Percentiles rank a stretch among this genome's conserved stretches.
Evolutionary conservation across 2,888 invertebrate species (phyloP).

Genomic region (Folsomia manolachei): DNA sequence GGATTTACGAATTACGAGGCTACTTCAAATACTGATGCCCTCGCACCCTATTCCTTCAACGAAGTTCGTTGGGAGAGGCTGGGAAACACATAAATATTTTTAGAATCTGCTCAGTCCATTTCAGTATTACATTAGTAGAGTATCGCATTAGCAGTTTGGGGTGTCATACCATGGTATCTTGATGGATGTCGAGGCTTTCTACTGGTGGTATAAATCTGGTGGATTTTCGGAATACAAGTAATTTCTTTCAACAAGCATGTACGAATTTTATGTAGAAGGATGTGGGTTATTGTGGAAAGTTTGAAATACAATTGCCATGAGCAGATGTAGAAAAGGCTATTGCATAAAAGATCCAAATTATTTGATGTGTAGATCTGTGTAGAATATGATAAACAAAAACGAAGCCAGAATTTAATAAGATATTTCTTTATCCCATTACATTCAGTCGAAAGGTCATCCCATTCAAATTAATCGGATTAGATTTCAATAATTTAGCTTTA

Average conservation of each 20-base stretch:
- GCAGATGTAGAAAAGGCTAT: no score
- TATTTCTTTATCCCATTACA: neutral
- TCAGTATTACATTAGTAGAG: neutral
- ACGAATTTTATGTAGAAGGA: neutral
- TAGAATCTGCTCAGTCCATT: neutral
- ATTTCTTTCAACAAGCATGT: neutral
- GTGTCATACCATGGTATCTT: neutral
- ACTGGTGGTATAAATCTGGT: neutral
- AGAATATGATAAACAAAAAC: no score
- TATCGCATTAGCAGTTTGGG: neutral
- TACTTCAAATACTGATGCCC: neutral
- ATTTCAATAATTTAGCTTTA: no score
- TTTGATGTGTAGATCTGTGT: no score
- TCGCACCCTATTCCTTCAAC: neutral
- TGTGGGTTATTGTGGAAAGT: no score
- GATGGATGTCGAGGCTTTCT: neutral
- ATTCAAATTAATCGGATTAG: neutral
- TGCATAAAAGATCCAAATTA: no score
- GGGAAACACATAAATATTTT: neutral
- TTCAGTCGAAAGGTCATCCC: neutral
- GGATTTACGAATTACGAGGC: slow-evolving; percentile 7
- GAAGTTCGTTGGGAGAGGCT: no score
- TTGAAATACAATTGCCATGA: no score
- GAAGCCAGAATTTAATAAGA: neutral
- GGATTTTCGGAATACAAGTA: neutral